These are phyloP conservation scores for Ormyrus pomaceus DNA, from an alignment of 2,888 invertebrate species.

Conservation along the genomic window DNA sequence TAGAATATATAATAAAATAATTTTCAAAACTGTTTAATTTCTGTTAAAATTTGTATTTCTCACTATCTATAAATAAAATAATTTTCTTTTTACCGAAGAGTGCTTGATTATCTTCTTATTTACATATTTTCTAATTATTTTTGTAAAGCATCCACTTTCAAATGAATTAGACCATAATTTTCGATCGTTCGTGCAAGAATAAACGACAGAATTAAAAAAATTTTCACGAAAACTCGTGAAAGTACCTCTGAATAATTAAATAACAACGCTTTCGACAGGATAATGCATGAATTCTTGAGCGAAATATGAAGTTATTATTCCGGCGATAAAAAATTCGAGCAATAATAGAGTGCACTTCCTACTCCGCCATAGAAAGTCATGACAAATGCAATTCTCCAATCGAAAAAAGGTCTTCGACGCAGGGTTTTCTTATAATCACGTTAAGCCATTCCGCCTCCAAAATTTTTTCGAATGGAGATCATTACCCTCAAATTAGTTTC, in stretches of 20 bases:
- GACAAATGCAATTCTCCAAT: constrained; percentile 13
- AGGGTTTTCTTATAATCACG: constrained; percentile 4
- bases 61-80: too few species aligned
- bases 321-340: background rate
- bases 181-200: too few species aligned
- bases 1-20: too few species aligned
- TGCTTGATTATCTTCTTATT: too few species aligned
- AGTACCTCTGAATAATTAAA: background rate
- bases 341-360: constrained; percentile 4
- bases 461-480: constrained; percentile 17
- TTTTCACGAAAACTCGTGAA: background rate
- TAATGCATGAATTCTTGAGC: background rate
- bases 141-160: too few species aligned
- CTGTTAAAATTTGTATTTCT: too few species aligned
- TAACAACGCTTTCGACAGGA: background rate
- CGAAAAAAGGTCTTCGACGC: constrained; percentile 6
- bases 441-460: constrained; percentile 12
- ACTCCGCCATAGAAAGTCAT: constrained; percentile 29
- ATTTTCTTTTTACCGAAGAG: too few species aligned
- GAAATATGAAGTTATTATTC: constrained; percentile 3
- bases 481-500: constrained; percentile 31
- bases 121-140: too few species aligned
- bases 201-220: background rate
- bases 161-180: too few species aligned
- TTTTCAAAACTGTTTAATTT: too few species aligned